Evolutionary conservation across 2,888 invertebrate genomes (phyloP), one percentile per base, ranked within the genome.

Genomic region (Eupithecia inturbata): DNA sequence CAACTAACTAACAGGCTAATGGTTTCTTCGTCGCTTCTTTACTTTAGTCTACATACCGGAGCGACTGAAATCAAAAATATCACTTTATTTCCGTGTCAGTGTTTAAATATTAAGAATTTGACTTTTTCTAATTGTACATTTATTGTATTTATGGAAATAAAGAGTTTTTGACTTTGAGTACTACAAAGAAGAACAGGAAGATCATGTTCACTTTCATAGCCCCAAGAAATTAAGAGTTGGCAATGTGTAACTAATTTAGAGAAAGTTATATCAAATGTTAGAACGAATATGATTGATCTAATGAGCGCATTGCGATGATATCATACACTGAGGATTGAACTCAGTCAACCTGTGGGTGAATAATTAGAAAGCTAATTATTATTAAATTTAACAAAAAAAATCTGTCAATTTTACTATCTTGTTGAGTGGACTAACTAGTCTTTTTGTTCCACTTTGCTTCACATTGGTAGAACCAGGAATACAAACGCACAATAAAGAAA

Each of bases 201-300:
- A 49, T 49, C 45, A 49, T n/a, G 31, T 63, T 19, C 5, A 68
- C 72, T 72, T 72, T 72, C 68, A 68, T 57, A 53, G 64, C 33
- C 64, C 57, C 68, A 60, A 69, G 60, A 22, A 60, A 49, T 62
- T 67, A 31, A 33, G 14, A 28, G 67, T 62, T 62, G 12, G 64
- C 33, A 36, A 36, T 36, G 33, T n/a, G 33, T 64, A 64, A 64
- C 68, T 68, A 68, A 41, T 28, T 7, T 31, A 28, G 71, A 75
- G 77, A 77, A 77, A 77, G 75, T 69, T 28, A 62, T 72, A 68
- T 73, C 72, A 53, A 71, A 70, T 60, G 41, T 75, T 73, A 41
- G 68, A 71, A n/a, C n/a, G n/a, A 72, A n/a, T 68, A 70, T 80
- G 80, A 82, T 83, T 82, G 80, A 81, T 78, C 78, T 79, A 80